Base-by-base conservation (phyloP, 1,140 invertebrate species). In the Musca domestica region DNA sequence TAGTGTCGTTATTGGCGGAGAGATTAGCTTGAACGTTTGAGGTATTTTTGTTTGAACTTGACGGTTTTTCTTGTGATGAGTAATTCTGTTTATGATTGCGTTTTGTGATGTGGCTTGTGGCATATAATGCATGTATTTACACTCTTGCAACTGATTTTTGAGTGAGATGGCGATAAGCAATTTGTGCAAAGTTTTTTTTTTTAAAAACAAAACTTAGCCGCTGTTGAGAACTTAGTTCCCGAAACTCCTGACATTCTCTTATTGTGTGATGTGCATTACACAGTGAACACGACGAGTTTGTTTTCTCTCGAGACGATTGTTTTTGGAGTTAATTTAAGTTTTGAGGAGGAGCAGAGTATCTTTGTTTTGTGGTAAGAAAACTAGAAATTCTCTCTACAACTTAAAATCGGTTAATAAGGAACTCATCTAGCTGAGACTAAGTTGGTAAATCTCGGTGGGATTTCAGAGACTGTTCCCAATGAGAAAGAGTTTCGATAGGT, bases 381-480 rank as follows among this genome's bases (percentile, higher is more conserved):
- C 23, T 49, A 1, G 20, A 49, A 5, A 25, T 49, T 15, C 23
- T 54, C 15, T 56, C 52, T 2, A 54, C 52, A 23, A 23, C 52
- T 23, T 54, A 1, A 54, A 23, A 54, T 25, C 66, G 7, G 12
- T 17, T 27, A 6, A 52, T 54, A 15, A 67, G 66, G 27, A 67
- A 56, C 6, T 51, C n/a, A 7, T 51, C 41, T 19, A 66, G n/a
- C 17, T 66, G 41, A 27, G 27, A 20, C 49, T 27, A 56, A 7
- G 12, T 51, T n/a, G 27, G 49, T 3, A 67, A 20, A 3, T 54
- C 49, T 23, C 20, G 12, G 15, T 27, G 20, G 10, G 25, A 41
- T 6, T 19, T 34, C 1, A 67, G 66, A 14, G 66, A 67, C 23
- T 67, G 27, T 30, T 67, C 66, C 66, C 66, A 67, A 12, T n/a